Conservation (phyloP, 2,113 vertebrate genomes). For the Ameiurus melas region DNA sequence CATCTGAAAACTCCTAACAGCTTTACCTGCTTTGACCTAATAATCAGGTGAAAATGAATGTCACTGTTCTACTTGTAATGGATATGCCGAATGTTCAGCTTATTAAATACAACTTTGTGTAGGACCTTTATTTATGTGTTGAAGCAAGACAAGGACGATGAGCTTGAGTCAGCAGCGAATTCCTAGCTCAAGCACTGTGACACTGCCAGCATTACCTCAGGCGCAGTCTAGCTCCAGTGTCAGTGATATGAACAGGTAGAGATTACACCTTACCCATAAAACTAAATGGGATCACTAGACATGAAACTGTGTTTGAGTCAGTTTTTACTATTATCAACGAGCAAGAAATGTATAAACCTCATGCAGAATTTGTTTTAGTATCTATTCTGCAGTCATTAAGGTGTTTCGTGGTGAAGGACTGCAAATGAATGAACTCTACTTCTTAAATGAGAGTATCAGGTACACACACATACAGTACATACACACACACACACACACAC, state of each 20-base stretch:
- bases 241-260: conserved; percentile 82
- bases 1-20: not conserved
- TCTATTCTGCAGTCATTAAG: conserved; percentile 81
- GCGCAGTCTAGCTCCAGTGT: conserved; percentile 64
- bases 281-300: not conserved
- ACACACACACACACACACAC: too few relatives aligned
- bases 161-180: conserved; percentile 31
- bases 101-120: not conserved
- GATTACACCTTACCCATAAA: not conserved
- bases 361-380: conserved; percentile 60
- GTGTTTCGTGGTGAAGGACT: conserved; percentile 82
- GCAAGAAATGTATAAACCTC: not conserved
- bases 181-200: conserved; percentile 77
- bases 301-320: too few relatives aligned
- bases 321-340: not conserved
- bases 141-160: conserved; percentile 14
- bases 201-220: conserved; percentile 73
- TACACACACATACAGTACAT: conserved; percentile 45
- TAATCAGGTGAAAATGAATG: not conserved
- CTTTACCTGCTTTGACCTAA: not conserved
- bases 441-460: conserved; percentile 82
- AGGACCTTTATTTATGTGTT: not conserved
- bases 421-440: conserved; percentile 79
- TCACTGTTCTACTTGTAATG: not conserved
- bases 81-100: not conserved